phyloP scores from a whole-genome alignment of 2,797 vertebrate genomes.

The Paratrypauchen microcephalus region DNA sequence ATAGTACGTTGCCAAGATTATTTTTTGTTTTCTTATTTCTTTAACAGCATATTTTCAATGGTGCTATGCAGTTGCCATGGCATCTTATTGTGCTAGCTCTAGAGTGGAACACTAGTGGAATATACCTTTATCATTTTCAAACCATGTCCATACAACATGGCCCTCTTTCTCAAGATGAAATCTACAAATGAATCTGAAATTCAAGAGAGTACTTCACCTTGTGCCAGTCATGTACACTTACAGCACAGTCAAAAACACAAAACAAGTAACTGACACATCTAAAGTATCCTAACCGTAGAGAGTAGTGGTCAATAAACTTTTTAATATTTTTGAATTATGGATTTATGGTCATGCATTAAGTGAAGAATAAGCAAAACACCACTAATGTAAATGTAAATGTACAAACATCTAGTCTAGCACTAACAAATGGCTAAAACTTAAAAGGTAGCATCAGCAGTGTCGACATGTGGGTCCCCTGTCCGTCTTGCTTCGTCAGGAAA shows the following conservation, averaged over 20 bases:
- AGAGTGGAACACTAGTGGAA: slow-evolving; percentile 77
- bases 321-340: slow-evolving; percentile 57
- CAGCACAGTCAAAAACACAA: slow-evolving; percentile 73
- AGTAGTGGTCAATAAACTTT: slow-evolving; percentile 61
- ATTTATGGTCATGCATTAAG: slow-evolving; percentile 66
- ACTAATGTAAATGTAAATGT: slow-evolving; percentile 60
- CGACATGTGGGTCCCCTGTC: slow-evolving; percentile 53
- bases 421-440: slow-evolving; percentile 56
- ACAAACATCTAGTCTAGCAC: slow-evolving; percentile 64
- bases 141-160: slow-evolving; percentile 86
- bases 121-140: slow-evolving; percentile 87
- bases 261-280: slow-evolving; percentile 70
- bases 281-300: slow-evolving; percentile 40
- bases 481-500: slow-evolving; percentile 14
- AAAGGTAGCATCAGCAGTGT: slow-evolving; percentile 53
- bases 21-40: not conserved
- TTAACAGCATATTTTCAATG: slow-evolving; percentile 63
- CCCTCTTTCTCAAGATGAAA: slow-evolving; percentile 87
- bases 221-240: slow-evolving; percentile 81
- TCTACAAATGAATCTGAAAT: slow-evolving; percentile 88
- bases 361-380: slow-evolving; percentile 58
- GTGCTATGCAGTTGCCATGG: slow-evolving; percentile 81
- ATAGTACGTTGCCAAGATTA: slow-evolving; percentile 62
- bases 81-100: slow-evolving; percentile 81
- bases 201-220: slow-evolving; percentile 86